Evolutionary conservation across 2,888 invertebrate species (phyloP).

Genomic region (Stenodera caucasica): DNA sequence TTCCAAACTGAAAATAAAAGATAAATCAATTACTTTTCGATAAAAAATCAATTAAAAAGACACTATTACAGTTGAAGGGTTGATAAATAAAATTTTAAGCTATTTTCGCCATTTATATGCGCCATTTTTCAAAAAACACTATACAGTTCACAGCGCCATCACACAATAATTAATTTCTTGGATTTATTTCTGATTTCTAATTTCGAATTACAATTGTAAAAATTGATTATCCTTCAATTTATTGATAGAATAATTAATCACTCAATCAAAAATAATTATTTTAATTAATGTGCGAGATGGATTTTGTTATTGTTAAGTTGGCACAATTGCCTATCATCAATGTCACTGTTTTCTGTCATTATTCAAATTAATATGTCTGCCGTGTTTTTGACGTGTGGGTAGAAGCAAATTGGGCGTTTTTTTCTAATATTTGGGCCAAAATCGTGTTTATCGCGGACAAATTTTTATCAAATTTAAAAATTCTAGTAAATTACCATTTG

Average conservation of each 20-base stretch:
- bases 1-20: constrained; percentile 8
- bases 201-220: too few relatives aligned
- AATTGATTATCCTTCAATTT: too few relatives aligned
- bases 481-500: too few relatives aligned
- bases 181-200: too few relatives aligned
- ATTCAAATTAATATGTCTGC: constrained; percentile 46
- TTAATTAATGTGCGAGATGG: too few relatives aligned
- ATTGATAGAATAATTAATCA: too few relatives aligned
- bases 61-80: not conserved
- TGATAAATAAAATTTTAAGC: constrained; percentile 11
- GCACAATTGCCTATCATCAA: too few relatives aligned
- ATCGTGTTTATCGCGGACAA: constrained; percentile 31
- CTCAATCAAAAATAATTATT: too few relatives aligned
- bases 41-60: not conserved
- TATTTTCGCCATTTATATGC: not conserved
- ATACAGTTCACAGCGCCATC: too few relatives aligned
- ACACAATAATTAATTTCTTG: too few relatives aligned
- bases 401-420: constrained; percentile 30
- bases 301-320: too few relatives aligned
- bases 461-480: not conserved
- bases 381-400: constrained; percentile 50
- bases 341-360: constrained; percentile 24
- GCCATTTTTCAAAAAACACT: constrained; percentile 5
- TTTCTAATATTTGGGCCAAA: constrained; percentile 44
- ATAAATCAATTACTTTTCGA: not conserved